Evolutionary conservation across 2,797 vertebrate species (phyloP), one percentile per base, ranked within the genome.

Genomic region (Malacoraja senta): DNA sequence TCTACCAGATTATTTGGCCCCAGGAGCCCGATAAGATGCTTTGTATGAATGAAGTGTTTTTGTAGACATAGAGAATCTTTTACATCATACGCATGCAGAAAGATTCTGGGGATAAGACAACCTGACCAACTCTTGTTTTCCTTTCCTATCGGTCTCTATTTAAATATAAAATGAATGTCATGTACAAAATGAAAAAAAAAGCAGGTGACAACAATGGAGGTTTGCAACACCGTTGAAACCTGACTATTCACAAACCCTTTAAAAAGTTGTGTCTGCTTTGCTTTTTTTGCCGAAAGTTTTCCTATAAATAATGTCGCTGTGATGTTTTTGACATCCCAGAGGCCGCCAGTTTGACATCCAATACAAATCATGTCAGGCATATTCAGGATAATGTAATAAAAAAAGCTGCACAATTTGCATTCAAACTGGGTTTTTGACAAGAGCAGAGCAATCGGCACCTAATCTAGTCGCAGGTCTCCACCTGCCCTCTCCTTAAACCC

Each of bases 361-460:
- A 98, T 98, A 98, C 98, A 97, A 97, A 96, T 95, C 96, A 96
- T 97, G 97, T 97, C 97, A 97, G 97, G 96, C 97, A 96, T 97
- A 97, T 97, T 97, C 97, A 98, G 97, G 97, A 98, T 97, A 97
- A 97, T 95, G 96, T 96, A 95, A 97, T 96, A 97, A 97, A 98
- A 53, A 98, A 98, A 98, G 71, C 97, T 97, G 96, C 95, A 92
- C 95, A 97, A 98, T 99, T 98, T 98, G 97, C 97, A 99, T 99
- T 98, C 98, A 98, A 98, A 98, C 97, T 94, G 97, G 95, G 98
- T 97, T 97, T 98, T 97, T 98, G 98, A 98, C 98, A 98, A 98
- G 98, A 98, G 97, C 97, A 96, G 97, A 96, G 98, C 97, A 98
- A 98, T 97, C 98, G 97, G 97, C 98, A 96, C 97, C 97, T 98